Conservation (phyloP, 2,888 invertebrate species). For the Esperia sulphurella region DNA sequence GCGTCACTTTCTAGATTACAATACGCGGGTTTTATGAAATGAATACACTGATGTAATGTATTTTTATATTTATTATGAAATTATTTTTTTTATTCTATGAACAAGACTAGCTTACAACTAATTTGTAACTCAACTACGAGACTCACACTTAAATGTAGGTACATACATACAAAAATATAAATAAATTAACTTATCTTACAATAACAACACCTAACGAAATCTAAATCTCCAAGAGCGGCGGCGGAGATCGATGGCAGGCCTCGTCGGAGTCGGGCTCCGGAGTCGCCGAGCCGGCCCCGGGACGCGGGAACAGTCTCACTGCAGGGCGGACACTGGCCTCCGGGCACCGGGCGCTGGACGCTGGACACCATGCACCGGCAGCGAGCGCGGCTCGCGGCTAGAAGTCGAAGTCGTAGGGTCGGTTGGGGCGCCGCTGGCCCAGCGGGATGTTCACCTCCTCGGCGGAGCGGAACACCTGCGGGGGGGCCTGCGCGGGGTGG, state of each 20-base stretch:
- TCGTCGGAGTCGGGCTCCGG: too few species aligned
- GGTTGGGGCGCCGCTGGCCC: slow-evolving; percentile 86
- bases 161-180: slow-evolving; percentile 51
- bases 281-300: neutral
- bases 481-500: slow-evolving; percentile 52
- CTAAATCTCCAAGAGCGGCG: neutral
- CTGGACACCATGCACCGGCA: too few species aligned
- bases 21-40: too few species aligned
- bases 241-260: too few species aligned
- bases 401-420: slow-evolving; percentile 69
- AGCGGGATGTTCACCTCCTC: slow-evolving; percentile 93
- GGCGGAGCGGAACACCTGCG: slow-evolving; percentile 89
- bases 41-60: neutral
- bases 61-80: neutral
- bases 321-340: too few species aligned
- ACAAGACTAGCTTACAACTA: slow-evolving; percentile 77
- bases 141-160: slow-evolving; percentile 40
- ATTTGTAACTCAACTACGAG: slow-evolving; percentile 66
- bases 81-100: slow-evolving; percentile 40
- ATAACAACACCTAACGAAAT: neutral
- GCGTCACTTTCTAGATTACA: too few species aligned
- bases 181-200: slow-evolving; percentile 13
- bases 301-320: neutral
- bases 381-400: slow-evolving; percentile 38
- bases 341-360: too few species aligned